Conservation (phyloP, 35 echinoderm and acorn worm species). For the Lytechinus variegatus region DNA sequence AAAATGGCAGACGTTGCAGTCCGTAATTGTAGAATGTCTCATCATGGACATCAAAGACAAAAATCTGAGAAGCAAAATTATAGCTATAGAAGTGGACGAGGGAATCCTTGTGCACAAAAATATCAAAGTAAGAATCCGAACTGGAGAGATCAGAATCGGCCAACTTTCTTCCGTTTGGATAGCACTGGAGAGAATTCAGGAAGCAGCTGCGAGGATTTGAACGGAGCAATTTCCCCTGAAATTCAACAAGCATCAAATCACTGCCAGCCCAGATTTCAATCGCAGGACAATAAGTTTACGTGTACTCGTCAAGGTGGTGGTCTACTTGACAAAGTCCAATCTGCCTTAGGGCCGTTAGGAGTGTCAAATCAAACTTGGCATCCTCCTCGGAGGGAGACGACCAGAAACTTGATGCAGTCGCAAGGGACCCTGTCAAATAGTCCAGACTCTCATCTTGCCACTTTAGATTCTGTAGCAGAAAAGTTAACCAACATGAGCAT, state of each 20-base stretch:
- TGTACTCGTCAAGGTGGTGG: background rate
- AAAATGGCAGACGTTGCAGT: background rate
- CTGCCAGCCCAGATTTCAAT: background rate
- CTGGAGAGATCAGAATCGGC: background rate
- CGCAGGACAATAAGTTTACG: background rate
- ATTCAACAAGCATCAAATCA: background rate
- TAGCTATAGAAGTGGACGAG: background rate
- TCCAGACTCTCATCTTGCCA: background rate
- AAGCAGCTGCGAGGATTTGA: background rate
- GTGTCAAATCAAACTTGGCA: background rate
- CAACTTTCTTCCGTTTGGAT: background rate
- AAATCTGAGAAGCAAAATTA: background rate
- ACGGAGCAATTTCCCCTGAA: background rate
- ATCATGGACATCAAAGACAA: background rate
- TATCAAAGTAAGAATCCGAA: background rate
- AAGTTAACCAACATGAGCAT: background rate
- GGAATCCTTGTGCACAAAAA: background rate
- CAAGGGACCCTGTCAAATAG: background rate
- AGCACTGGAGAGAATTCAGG: background rate
- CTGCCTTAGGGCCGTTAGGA: background rate
- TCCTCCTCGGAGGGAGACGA: background rate
- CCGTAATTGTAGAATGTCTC: no score
- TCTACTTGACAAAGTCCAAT: background rate
- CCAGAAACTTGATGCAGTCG: background rate
- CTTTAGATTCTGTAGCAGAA: slow-evolving; percentile 15